Conservation (phyloP, 2,888 invertebrate genomes). For the Stenoptilia bipunctidactyla region DNA sequence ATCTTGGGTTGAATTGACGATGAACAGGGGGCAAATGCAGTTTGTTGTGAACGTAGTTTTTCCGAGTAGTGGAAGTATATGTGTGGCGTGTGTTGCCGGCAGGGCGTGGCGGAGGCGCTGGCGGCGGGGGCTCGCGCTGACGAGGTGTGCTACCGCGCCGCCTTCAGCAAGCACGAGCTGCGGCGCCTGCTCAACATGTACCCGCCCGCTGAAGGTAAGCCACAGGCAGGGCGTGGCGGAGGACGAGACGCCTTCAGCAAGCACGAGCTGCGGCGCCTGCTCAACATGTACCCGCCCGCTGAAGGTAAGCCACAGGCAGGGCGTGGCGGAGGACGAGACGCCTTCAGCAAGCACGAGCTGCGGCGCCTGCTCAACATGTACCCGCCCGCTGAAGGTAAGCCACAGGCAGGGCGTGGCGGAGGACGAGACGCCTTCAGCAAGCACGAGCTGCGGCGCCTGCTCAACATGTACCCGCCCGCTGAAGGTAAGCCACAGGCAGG, state of each 20-base stretch:
- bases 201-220: constrained; percentile 64
- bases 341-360: constrained; percentile 96
- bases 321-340: constrained; percentile 95
- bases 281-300: constrained; percentile 87
- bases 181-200: constrained; percentile 95
- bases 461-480: constrained; percentile 87
- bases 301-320: constrained; percentile 43
- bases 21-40: too few relatives aligned
- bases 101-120: constrained; percentile 92
- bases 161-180: constrained; percentile 96
- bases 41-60: too few relatives aligned
- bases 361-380: constrained; percentile 95
- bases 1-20: too few relatives aligned
- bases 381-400: constrained; percentile 64
- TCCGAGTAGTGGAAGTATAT: too few relatives aligned
- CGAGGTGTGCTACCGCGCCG: constrained; percentile 97
- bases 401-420: constrained; percentile 86
- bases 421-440: constrained; percentile 97
- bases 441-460: constrained; percentile 94
- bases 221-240: constrained; percentile 86
- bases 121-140: constrained; percentile 84
- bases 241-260: constrained; percentile 97
- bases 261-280: constrained; percentile 94
- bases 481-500: too few relatives aligned
- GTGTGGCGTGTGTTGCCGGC: constrained; percentile 7